Percentiles rank a stretch among this genome's conserved stretches.
Conservation (phyloP, 1,140 invertebrate genomes). For the Trachelipus rathkii region DNA sequence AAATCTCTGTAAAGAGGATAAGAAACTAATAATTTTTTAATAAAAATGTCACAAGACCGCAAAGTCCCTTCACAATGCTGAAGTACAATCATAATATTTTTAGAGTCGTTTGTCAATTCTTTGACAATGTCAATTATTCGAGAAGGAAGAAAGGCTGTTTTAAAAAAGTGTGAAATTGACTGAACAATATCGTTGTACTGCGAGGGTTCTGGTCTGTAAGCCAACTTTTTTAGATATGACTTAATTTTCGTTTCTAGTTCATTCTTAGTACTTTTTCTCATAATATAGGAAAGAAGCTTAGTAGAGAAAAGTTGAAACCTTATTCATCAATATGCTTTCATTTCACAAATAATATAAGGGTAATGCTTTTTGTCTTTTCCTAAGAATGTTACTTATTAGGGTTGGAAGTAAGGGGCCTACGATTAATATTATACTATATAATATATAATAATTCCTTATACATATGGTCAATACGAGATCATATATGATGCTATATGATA, state of each 20-base stretch:
- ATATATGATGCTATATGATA: no score
- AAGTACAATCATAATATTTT: neutral
- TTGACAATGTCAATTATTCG: constrained; percentile 10
- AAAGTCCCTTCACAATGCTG: neutral
- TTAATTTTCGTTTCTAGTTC: constrained; percentile 49
- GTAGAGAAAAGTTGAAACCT: no score
- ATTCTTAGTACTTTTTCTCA: constrained; percentile 47
- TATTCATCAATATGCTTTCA: no score
- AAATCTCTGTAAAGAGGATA: constrained; percentile 47
- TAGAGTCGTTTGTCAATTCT: neutral
- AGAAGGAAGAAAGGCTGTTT: constrained; percentile 32
- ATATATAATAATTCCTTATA: no score
- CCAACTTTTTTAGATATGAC: constrained; percentile 48
- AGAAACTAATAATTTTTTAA: constrained; percentile 26
- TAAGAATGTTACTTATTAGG: no score
- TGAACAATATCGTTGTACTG: constrained; percentile 55
- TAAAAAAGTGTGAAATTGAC: constrained; percentile 47
- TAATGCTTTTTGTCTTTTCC: no score
- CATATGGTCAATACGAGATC: no score
- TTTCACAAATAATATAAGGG: no score
- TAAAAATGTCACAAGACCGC: constrained; percentile 41
- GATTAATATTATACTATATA: no score
- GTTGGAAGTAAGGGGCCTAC: no score
- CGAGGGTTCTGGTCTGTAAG: constrained; percentile 57
- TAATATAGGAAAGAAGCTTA: no score